Conservation (phyloP, 2,888 invertebrate genomes). For the Junonia oenone region DNA sequence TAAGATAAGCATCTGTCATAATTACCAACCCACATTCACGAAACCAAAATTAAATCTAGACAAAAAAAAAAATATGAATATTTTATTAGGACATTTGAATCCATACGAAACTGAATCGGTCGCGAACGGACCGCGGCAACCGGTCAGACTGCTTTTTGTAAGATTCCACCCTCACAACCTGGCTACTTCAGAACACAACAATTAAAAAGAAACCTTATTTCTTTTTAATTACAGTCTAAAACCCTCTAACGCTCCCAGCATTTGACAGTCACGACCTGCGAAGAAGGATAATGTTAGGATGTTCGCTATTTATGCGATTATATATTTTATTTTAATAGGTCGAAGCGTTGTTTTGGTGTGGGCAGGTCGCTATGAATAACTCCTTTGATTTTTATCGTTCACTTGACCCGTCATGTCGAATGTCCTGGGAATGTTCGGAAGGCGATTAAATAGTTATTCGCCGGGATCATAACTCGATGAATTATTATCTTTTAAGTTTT, state of each 20-base stretch:
- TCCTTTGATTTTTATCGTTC: conserved; percentile 67
- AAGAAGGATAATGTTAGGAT: conserved; percentile 66
- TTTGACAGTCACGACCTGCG: conserved; percentile 68
- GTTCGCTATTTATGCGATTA: conserved; percentile 34
- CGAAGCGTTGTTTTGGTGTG: conserved; percentile 37
- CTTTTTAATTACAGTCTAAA: conserved; percentile 27
- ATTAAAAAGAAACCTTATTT: conserved; percentile 25
- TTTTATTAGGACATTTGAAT: conserved; percentile 58
- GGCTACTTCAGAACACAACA: conserved; percentile 37
- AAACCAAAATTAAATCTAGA: conserved; percentile 25
- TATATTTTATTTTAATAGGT: conserved; percentile 27
- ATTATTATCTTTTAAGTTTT: conserved; percentile 2
- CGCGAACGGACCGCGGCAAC: conserved; percentile 45
- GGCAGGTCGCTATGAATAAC: conserved; percentile 45
- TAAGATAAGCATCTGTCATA: not conserved
- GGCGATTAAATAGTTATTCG: conserved; percentile 50
- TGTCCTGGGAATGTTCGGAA: conserved; percentile 68
- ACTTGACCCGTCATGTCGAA: conserved; percentile 69
- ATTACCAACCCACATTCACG: conserved; percentile 8
- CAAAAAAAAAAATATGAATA: conserved; percentile 56
- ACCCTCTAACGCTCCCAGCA: conserved; percentile 20
- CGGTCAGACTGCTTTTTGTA: conserved; percentile 70
- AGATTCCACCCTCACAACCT: conserved; percentile 68
- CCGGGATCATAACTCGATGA: conserved; percentile 17
- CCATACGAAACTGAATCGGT: conserved; percentile 47